Base-by-base conservation (phyloP, 1,140 invertebrate genomes). In the Euura lappo region DNA sequence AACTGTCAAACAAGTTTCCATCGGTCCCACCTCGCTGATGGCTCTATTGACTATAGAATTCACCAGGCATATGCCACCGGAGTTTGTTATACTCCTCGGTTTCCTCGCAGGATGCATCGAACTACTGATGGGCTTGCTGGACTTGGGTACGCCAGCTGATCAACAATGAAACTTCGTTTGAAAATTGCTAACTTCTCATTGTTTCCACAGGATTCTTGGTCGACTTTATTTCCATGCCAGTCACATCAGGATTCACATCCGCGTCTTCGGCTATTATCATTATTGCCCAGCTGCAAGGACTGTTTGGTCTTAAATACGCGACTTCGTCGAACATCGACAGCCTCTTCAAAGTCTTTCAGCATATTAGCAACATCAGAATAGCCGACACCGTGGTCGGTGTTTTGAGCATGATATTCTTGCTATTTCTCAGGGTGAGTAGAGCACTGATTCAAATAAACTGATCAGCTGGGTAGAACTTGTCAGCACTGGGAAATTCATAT, bases 231-330 rank as follows among this genome's bases (percentile, higher is more conserved):
- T 98, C 97, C 0, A 89, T 94, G 68, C 94, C 97, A 6, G 96
- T 98, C 6, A 96, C 96, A 45, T 95, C 93, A 75, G 96, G 96
- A 8, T 99, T 99, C 81, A 98, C 96, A 2, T 95, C 96, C 5
- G 97, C 96, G 0, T 97, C 96, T 4, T 95, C 97, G 0, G 89
- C 98, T 13, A 97, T 97, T 47, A 98, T 99, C 75, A 93, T 95
- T 45, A 90, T 92, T n/a, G 92, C 96, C 1, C 97, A 99, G 87
- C 79, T 98, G 3, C 98, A 96, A 87, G 92, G 92, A 10, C 84
- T 97, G 6, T 86, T 97, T 8, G 96, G 96, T 0, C 81, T 98
- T 4, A 90, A 86, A 69, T 91, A 94, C 79, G 86, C 90, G 75
- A 89, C 92, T 44, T 83, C 91, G 79, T 90, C 91, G 80, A 88